A percentile compares a stretch with the other conserved stretches of the same genome.
phyloP scores from a whole-genome alignment of 2,888 invertebrate species.

The Apamea anceps region DNA sequence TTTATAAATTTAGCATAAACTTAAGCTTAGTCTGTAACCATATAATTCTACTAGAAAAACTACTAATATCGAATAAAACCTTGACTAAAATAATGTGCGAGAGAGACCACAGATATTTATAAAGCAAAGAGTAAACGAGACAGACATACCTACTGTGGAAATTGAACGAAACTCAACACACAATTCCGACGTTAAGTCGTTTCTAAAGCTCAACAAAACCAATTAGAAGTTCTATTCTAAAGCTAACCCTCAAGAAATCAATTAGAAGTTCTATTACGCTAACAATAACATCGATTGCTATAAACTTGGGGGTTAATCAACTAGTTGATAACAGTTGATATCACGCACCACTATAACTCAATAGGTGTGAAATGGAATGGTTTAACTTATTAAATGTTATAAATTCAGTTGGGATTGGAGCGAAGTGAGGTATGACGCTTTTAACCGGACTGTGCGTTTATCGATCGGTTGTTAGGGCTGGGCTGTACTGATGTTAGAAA shows the following conservation, averaged over 20 bases:
- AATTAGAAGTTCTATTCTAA: constrained; percentile 54
- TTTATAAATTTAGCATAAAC: constrained; percentile 1
- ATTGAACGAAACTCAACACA: constrained; percentile 14
- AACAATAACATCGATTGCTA: constrained; percentile 58
- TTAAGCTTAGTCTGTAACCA: constrained; percentile 1
- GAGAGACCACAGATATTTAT: neutral
- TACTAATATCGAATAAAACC: neutral
- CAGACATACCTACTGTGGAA: neutral
- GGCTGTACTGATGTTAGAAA: constrained; percentile 13
- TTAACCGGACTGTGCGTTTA: constrained; percentile 43
- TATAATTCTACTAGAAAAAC: neutral
- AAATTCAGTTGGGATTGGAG: constrained; percentile 63
- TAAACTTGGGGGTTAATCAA: constrained; percentile 64
- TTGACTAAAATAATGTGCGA: neutral
- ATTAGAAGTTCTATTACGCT: constrained; percentile 63
- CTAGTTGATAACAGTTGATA: constrained; percentile 55
- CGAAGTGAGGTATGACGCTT: constrained; percentile 46
- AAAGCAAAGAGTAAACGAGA: constrained; percentile 12
- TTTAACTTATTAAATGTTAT: constrained; percentile 73
- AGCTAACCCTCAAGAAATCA: constrained; percentile 46
- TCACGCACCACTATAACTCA: constrained; percentile 64
- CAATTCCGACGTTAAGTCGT: neutral
- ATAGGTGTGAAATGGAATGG: constrained; percentile 80
- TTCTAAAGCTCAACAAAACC: constrained; percentile 36
- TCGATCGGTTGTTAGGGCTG: constrained; percentile 37